Percentiles rank a stretch among this genome's conserved stretches.
Evolutionary conservation across 2,797 vertebrate species (phyloP).

Genomic region (Cercopithecus petaurista): DNA sequence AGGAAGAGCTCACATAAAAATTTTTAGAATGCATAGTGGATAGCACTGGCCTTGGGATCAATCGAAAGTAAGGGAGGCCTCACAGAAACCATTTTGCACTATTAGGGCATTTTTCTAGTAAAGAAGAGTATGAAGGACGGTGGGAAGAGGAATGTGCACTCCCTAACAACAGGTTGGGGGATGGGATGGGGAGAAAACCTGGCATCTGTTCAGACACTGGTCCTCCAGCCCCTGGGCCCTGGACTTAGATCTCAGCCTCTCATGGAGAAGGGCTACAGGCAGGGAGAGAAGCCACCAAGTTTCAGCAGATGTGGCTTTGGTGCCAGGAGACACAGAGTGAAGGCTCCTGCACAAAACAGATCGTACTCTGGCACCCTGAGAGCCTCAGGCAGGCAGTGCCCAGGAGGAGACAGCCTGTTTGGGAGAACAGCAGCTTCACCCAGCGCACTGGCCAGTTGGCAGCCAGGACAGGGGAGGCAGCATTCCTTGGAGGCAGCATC

Average conservation of each 20-base stretch:
- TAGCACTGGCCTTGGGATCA: neutral
- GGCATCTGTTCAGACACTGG: too few species aligned
- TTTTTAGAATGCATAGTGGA: neutral
- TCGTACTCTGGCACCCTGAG: neutral
- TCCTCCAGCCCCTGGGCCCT: neutral
- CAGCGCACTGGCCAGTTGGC: rapidly evolving
- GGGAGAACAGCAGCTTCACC: neutral
- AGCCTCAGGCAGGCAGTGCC: neutral
- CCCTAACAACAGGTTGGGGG: neutral
- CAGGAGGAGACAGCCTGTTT: neutral
- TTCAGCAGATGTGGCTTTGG: neutral
- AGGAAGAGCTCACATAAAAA: neutral
- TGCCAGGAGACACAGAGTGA: neutral
- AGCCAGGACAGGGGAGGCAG: neutral
- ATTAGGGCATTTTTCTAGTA: neutral
- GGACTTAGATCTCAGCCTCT: neutral
- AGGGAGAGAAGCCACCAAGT: neutral
- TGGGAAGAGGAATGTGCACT: neutral
- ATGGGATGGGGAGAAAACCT: neutral
- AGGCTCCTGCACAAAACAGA: neutral
- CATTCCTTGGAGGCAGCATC: neutral
- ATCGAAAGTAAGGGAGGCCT: neutral
- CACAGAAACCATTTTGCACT: neutral
- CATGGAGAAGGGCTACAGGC: neutral
- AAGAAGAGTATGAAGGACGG: neutral